Evolutionary conservation across 37 sponge, comb jelly and placozoan genomes (phyloP).

Genomic region (Amphimedon queenslandica): DNA sequence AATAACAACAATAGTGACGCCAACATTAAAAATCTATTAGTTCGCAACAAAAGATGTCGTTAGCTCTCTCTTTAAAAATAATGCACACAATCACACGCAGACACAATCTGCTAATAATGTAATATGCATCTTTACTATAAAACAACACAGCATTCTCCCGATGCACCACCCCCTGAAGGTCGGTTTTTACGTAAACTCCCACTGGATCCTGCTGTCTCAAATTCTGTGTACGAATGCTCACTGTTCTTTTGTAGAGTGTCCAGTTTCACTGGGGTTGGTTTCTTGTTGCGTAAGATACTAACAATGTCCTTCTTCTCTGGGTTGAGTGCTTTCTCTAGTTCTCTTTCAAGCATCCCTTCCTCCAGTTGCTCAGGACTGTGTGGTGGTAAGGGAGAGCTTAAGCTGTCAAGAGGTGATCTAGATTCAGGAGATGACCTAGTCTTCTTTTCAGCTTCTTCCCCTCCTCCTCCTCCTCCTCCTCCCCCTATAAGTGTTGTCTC

Average conservation of each 20-base stretch:
- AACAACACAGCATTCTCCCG: background rate
- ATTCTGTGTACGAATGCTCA: too few species aligned
- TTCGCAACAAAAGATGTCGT: too few species aligned
- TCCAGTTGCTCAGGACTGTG: background rate
- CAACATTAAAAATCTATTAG: too few species aligned
- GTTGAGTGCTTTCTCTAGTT: too few species aligned
- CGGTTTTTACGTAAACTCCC: background rate
- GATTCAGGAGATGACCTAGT: background rate
- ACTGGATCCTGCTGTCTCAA: background rate
- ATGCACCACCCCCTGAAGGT: background rate
- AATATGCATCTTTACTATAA: too few species aligned
- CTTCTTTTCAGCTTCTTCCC: background rate
- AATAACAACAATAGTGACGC: too few species aligned
- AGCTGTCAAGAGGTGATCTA: background rate
- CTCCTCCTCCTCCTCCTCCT: background rate
- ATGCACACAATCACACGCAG: background rate
- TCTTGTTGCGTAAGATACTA: background rate
- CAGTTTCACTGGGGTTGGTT: background rate
- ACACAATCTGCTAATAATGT: background rate
- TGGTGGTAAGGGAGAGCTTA: background rate
- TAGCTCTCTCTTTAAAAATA: too few species aligned
- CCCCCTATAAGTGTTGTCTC: background rate
- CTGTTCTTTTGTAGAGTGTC: constrained; percentile 37
- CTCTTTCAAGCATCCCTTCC: background rate
- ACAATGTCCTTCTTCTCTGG: constrained; percentile 1